Percentiles rank a stretch among this genome's conserved stretches.
Conservation (phyloP, 2,113 vertebrate species). For the Raphicerus campestris region DNA sequence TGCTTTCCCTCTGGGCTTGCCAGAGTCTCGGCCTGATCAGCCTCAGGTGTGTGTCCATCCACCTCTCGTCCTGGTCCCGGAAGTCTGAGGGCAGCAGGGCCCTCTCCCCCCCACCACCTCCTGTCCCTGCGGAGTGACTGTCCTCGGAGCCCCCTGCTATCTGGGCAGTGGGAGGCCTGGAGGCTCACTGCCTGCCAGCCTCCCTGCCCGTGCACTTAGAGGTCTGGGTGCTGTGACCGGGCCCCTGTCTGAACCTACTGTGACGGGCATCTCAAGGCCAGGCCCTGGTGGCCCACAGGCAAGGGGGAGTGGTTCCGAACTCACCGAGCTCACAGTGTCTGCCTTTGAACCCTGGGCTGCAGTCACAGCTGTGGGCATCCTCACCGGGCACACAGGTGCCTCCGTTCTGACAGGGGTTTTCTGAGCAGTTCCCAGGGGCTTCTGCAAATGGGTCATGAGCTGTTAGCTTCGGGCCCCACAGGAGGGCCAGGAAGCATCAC, state of each 20-base stretch:
- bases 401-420: constrained; percentile 81
- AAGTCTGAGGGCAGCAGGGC: background rate
- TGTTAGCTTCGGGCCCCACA: background rate
- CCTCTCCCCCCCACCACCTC: background rate
- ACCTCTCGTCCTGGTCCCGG: background rate
- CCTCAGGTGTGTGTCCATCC: background rate
- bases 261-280: background rate
- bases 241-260: background rate
- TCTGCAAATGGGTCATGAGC: constrained; percentile 52
- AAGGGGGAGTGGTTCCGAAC: constrained; percentile 43
- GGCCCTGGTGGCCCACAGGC: background rate
- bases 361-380: constrained; percentile 83
- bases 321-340: constrained; percentile 92
- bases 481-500: background rate
- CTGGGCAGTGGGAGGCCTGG: background rate
- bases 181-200: background rate
- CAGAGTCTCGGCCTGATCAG: background rate
- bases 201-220: background rate
- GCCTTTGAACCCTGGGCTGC: constrained; percentile 88
- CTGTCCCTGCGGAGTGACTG: background rate
- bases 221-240: background rate
- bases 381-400: constrained; percentile 82
- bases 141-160: background rate
- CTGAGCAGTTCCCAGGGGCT: constrained; percentile 70
- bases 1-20: background rate